These are phyloP conservation scores for Florisuga fusca DNA, from an alignment of 2,797 vertebrate species.

Conservation along the genomic window DNA sequence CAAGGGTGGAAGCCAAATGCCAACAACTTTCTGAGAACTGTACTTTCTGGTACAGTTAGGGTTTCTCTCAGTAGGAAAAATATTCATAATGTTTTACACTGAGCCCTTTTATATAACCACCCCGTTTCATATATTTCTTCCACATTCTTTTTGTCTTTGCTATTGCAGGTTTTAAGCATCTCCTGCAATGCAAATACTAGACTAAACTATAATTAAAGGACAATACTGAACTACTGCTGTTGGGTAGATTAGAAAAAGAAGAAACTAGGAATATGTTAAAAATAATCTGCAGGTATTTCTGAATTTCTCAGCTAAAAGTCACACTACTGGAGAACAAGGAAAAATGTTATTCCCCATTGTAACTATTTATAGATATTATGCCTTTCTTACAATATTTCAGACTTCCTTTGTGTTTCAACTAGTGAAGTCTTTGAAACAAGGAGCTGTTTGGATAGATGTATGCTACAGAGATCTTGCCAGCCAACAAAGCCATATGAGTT, in stretches of 20 bases:
- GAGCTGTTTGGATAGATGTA: not conserved
- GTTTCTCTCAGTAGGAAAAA: not conserved
- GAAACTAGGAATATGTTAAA: not conserved
- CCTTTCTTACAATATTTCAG: not conserved
- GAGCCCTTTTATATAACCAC: not conserved
- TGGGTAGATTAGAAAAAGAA: not conserved
- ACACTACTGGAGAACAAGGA: not conserved
- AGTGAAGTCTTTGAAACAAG: not conserved
- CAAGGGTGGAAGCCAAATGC: not conserved
- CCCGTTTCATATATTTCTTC: not conserved
- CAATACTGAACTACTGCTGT: not conserved
- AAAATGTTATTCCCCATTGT: not conserved
- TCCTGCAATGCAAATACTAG: not conserved
- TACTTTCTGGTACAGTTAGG: not conserved
- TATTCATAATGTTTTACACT: not conserved
- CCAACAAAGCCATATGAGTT: rapidly evolving
- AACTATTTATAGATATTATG: not conserved
- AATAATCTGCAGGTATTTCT: not conserved
- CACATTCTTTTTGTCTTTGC: not conserved
- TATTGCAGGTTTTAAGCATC: not conserved
- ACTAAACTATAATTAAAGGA: not conserved
- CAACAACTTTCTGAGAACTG: not conserved
- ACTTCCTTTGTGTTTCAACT: not conserved
- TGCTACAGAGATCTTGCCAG: not conserved
- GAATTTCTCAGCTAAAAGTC: not conserved